Evolutionary conservation across 2,888 invertebrate genomes (phyloP).

Genomic region (Tortrix viridana): DNA sequence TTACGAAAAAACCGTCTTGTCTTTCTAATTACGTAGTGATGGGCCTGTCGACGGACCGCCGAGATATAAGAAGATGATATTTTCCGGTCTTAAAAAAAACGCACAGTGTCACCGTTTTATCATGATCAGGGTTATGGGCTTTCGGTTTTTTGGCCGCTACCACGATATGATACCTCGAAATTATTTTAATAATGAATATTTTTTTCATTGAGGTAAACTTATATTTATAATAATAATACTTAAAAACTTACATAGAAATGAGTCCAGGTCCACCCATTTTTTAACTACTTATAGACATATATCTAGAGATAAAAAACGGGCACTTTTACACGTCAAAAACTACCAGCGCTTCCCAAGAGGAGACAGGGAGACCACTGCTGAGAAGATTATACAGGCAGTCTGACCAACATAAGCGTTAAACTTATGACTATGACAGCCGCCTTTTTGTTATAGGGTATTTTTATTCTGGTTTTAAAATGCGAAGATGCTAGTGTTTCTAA

Average conservation of each 20-base stretch:
- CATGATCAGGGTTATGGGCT: constrained; percentile 53
- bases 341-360: no score
- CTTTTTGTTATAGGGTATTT: no score
- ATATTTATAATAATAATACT: not conserved
- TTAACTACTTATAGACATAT: no score
- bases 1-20: constrained; percentile 73
- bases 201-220: not conserved
- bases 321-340: no score
- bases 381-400: no score
- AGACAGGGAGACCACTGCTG: no score
- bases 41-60: constrained; percentile 68
- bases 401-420: no score
- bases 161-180: constrained; percentile 11
- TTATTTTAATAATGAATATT: not conserved
- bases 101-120: constrained; percentile 52
- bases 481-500: no score
- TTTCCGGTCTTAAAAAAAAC: constrained; percentile 61
- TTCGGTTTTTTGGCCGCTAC: constrained; percentile 42
- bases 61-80: constrained; percentile 74
- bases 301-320: no score
- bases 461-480: no score
- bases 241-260: not conserved
- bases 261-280: no score
- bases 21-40: constrained; percentile 77
- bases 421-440: no score